These are phyloP conservation scores for Bufo bufo DNA, from an alignment of 2,113 vertebrate species.

Conservation along the genomic window DNA sequence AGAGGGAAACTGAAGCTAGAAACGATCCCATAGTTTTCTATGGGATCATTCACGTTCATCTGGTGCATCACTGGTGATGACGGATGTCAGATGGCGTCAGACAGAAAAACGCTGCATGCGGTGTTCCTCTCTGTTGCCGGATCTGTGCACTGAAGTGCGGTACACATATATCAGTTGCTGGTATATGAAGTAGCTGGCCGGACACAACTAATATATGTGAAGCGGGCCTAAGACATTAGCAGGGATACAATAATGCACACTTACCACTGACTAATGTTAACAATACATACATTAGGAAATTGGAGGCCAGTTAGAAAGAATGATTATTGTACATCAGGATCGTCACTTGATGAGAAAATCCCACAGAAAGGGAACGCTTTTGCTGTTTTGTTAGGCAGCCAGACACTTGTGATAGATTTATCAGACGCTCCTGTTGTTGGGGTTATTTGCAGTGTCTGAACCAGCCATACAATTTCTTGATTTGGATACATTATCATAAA, in stretches of 20 bases:
- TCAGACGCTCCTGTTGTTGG: not conserved
- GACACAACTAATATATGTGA: too few species aligned
- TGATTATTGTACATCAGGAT: not conserved
- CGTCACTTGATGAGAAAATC: not conserved
- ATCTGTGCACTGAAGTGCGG: too few species aligned
- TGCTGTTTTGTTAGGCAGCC: not conserved
- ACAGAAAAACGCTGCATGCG: too few species aligned
- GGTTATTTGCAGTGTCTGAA: not conserved
- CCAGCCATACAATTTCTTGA: not conserved
- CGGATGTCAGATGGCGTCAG: too few species aligned
- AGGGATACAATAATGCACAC: not conserved
- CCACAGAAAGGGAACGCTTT: not conserved
- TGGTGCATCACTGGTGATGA: too few species aligned
- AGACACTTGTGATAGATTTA: not conserved
- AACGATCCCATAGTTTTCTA: too few species aligned
- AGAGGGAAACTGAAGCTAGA: too few species aligned
- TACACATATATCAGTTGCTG: too few species aligned
- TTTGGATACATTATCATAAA: slow-evolving; percentile 16
- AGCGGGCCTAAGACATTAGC: too few species aligned
- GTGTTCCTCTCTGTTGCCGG: too few species aligned
- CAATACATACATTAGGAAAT: slow-evolving; percentile 17
- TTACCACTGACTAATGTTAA: not conserved
- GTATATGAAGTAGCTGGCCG: too few species aligned
- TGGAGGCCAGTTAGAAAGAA: slow-evolving; percentile 21
- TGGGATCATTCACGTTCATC: too few species aligned